phyloP scores from a whole-genome alignment of 2,113 vertebrate genomes.

The Brachyhypopomus occidentalis region DNA sequence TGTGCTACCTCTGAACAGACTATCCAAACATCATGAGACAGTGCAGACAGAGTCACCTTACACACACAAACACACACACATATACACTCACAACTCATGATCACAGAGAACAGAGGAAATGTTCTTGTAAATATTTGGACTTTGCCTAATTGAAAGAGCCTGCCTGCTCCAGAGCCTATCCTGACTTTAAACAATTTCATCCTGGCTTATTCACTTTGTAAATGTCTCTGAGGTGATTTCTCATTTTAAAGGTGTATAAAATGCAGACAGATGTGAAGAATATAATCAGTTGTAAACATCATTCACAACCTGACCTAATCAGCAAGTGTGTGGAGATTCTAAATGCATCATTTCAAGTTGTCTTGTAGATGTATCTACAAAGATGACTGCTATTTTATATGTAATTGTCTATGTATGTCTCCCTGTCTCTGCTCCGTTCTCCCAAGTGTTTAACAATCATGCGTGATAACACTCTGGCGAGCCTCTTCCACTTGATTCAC shows the following conservation, averaged over 20 bases:
- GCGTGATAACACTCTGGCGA: slow-evolving; percentile 31
- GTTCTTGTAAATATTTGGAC: slow-evolving; percentile 76
- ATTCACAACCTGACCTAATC: background rate
- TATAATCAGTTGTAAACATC: background rate
- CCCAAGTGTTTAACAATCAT: slow-evolving; percentile 21
- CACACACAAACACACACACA: slow-evolving; percentile 20
- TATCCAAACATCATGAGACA: slow-evolving; percentile 9
- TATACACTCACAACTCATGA: slow-evolving; percentile 48
- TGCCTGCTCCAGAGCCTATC: slow-evolving; percentile 62
- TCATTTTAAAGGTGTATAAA: slow-evolving; percentile 2
- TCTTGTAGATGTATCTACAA: slow-evolving; percentile 22
- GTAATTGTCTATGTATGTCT: background rate
- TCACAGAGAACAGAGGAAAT: slow-evolving; percentile 67
- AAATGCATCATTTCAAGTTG: background rate
- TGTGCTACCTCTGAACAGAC: background rate
- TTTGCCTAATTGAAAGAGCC: slow-evolving; percentile 73
- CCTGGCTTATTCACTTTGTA: slow-evolving; percentile 62
- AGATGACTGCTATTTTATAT: background rate
- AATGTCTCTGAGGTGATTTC: slow-evolving; percentile 63
- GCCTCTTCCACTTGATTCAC: slow-evolving; percentile 48
- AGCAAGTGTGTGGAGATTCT: background rate
- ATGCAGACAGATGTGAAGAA: background rate
- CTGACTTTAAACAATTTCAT: slow-evolving; percentile 66
- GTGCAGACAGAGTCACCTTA: slow-evolving; percentile 14
- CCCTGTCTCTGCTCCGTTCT: slow-evolving; percentile 53